A percentile compares a stretch with the other conserved stretches of the same genome.
These are phyloP conservation scores for Holacanthus passer DNA, from an alignment of 2,113 vertebrate genomes.

Conservation along the genomic window DNA sequence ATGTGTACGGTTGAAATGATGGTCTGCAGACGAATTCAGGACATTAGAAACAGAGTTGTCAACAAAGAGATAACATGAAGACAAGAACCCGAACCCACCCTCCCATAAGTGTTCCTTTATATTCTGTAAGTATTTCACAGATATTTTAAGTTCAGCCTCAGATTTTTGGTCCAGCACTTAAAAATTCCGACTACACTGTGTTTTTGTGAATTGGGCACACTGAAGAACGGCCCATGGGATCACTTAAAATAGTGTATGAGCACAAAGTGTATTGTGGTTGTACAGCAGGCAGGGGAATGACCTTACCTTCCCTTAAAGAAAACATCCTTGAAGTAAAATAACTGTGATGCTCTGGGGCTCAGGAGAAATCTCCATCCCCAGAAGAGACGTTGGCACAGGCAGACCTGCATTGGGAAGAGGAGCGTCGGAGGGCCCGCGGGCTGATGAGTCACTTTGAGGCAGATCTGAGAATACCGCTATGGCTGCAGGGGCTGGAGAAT, in stretches of 20 bases:
- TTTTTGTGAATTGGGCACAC: slow-evolving; percentile 25
- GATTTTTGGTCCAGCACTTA: background rate
- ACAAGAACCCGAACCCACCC: background rate
- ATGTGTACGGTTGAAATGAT: too few relatives aligned
- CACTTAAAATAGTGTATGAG: slow-evolving; percentile 57
- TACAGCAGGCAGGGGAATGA: slow-evolving; percentile 40
- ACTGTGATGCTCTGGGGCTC: slow-evolving; percentile 61
- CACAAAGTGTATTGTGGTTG: slow-evolving; percentile 47
- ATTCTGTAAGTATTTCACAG: background rate
- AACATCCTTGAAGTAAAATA: slow-evolving; percentile 71
- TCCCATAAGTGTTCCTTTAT: background rate
- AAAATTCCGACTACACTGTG: background rate
- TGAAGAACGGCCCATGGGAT: slow-evolving; percentile 41
- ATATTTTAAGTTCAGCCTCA: slow-evolving; percentile 10
- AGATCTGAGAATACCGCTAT: slow-evolving; percentile 72
- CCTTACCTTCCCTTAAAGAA: slow-evolving; percentile 57
- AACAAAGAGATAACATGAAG: background rate
- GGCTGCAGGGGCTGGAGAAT: slow-evolving; percentile 72
- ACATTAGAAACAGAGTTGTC: background rate
- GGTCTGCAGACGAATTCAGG: background rate
- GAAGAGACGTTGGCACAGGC: slow-evolving; percentile 60
- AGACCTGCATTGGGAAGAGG: slow-evolving; percentile 60
- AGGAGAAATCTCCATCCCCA: slow-evolving; percentile 65
- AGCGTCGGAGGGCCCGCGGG: slow-evolving; percentile 49
- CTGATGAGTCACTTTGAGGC: slow-evolving; percentile 79